phyloP scores from a whole-genome alignment of 2,113 vertebrate genomes.

The Prunella himalayana region DNA sequence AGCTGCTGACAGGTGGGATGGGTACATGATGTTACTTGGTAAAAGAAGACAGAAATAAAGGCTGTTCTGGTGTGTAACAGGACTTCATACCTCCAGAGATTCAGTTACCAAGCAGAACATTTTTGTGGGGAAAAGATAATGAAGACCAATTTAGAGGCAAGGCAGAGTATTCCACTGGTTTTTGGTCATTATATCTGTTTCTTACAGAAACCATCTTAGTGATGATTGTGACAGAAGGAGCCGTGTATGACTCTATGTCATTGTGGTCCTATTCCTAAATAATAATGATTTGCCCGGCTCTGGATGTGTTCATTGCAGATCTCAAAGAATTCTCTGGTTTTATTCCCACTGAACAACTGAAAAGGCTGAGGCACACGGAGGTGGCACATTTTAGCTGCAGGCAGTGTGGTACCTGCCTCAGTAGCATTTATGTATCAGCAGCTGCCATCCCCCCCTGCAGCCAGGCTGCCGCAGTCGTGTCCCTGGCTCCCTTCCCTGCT shows the following conservation, averaged over 20 bases:
- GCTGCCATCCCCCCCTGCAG: neutral
- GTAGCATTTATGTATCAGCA: neutral
- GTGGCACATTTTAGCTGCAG: neutral
- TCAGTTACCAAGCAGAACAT: neutral
- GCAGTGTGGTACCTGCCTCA: neutral
- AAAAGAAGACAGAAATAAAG: neutral
- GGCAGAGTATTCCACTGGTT: neutral
- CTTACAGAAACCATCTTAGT: neutral
- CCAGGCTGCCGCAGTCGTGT: fast-evolving
- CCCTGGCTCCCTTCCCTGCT: neutral
- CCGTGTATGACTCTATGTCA: fast-evolving
- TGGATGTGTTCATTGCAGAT: neutral
- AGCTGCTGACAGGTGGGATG: neutral
- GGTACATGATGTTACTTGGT: neutral
- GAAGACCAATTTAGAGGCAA: neutral
- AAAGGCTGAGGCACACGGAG: neutral
- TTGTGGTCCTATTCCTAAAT: fast-evolving
- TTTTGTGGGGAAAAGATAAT: neutral
- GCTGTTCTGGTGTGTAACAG: neutral
- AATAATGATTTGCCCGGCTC: neutral
- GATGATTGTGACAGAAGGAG: neutral
- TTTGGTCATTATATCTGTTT: neutral
- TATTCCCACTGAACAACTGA: neutral
- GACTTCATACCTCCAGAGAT: neutral
- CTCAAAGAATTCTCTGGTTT: neutral